A percentile compares a stretch with the other conserved stretches of the same genome.
These are phyloP conservation scores for Epizoanthus rinbou DNA, from an alignment of 92 coral and sea anemone genomes.

Conservation along the genomic window DNA sequence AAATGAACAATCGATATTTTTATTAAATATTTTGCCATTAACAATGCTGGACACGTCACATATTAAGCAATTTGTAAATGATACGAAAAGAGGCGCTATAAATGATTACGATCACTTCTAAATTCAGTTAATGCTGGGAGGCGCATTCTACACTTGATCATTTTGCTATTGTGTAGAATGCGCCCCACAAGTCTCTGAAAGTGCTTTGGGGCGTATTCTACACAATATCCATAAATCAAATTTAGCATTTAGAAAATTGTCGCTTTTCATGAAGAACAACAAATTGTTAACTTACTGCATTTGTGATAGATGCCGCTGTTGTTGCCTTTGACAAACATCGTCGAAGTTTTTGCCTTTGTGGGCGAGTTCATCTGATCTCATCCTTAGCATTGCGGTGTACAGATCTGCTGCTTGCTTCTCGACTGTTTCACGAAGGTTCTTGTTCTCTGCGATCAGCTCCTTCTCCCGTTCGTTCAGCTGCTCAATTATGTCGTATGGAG, in stretches of 20 bases:
- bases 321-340: background rate
- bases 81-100: too few species aligned
- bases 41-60: too few species aligned
- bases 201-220: too few species aligned
- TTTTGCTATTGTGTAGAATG: too few species aligned
- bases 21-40: too few species aligned
- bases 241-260: too few species aligned
- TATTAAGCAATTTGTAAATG: too few species aligned
- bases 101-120: too few species aligned
- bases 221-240: too few species aligned
- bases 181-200: too few species aligned
- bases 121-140: too few species aligned
- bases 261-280: background rate
- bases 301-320: background rate
- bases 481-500: conserved; percentile 1
- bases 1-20: background rate
- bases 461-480: background rate
- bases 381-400: background rate
- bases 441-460: background rate
- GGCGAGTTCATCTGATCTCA: background rate
- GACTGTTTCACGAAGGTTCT: conserved; percentile 6
- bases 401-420: conserved; percentile 8
- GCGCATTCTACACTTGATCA: too few species aligned
- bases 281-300: background rate
- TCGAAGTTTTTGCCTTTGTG: background rate